Evolutionary conservation across 2,888 invertebrate genomes (phyloP).

Genomic region (Ophonus ardosiacus): DNA sequence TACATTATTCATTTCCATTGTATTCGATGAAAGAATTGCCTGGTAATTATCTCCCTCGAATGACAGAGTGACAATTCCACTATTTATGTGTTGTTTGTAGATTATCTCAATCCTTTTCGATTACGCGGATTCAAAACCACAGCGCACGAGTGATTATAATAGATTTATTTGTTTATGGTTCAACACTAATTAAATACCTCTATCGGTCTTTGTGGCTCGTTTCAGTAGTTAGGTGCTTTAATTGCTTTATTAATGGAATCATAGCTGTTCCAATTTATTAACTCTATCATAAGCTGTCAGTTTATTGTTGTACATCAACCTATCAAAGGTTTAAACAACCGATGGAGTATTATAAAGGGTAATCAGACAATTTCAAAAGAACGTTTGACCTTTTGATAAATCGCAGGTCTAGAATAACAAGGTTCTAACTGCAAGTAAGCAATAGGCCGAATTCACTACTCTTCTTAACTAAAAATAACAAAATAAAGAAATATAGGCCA

Average conservation of each 20-base stretch:
- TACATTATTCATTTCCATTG: too few relatives aligned
- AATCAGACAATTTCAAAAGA: not conserved
- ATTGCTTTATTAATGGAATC: not conserved
- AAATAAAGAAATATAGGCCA: too few relatives aligned
- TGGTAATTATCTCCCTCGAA: not conserved
- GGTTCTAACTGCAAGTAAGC: too few relatives aligned
- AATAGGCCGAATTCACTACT: too few relatives aligned
- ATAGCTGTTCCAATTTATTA: not conserved
- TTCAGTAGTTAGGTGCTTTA: not conserved
- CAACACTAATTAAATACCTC: conserved; percentile 8
- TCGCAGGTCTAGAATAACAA: too few relatives aligned
- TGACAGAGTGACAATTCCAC: not conserved
- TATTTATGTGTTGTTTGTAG: not conserved
- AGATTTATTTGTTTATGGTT: conserved; percentile 32
- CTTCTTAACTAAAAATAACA: too few relatives aligned
- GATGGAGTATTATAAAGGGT: not conserved
- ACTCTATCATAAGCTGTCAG: not conserved
- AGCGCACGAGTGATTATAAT: conserved; percentile 1
- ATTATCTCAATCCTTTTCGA: not conserved
- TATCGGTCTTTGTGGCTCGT: not conserved
- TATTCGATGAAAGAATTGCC: too few relatives aligned
- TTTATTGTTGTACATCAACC: not conserved
- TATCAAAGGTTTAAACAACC: not conserved
- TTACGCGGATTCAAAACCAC: not conserved
- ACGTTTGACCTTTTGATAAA: too few relatives aligned